Base-by-base conservation (phyloP, 2,797 vertebrate species). In the Scomberomorus guttatus region DNA sequence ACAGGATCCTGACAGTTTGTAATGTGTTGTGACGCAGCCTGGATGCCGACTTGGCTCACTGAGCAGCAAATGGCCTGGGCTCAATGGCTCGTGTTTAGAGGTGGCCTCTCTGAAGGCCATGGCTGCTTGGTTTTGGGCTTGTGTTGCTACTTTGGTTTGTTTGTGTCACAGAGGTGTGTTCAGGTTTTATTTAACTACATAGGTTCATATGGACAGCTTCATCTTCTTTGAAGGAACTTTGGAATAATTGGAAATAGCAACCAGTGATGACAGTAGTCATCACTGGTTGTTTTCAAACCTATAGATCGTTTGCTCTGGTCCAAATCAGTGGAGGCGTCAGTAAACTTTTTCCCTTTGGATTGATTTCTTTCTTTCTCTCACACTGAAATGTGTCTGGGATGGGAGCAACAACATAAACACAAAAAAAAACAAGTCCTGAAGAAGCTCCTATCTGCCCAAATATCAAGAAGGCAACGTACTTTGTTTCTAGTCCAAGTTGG, bases 21-120 rank as follows among this genome's bases (percentile, higher is more conserved):
- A 48, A 72, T 81, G 84, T 72, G 75, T 74, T 51, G 61, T 60
- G 65, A 81, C 75, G 74, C 34, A 27, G 77, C 15, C 66, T 52
- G 69, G 65, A 66, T 11, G 25, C 61, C 0, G 69, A 22, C 62
- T 52, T 32, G 80, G 59, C 69, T 75, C 75, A 12, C 52, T 48
- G 66, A 69, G 79, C 81, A 72, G 55, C 58, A 77, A 74, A 64
- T 57, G 79, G 77, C 75, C 58, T 6, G 52, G 6, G 48, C 51
- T 79, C 55, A 25, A 1, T 52, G 67, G 75, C 52, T 77, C 14
- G 20, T 57, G 81, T 65, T 65, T 82, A 68, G 57, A 54, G 25
- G 57, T 22, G 72, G 72, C 37, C 17, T 3, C 17, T 3, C 50
- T 10, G 2, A 64, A 57, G 48, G 52, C 22, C 46, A 7, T 17